Evolutionary conservation across 2,113 vertebrate genomes (phyloP).

Genomic region (Zapornia atra): DNA sequence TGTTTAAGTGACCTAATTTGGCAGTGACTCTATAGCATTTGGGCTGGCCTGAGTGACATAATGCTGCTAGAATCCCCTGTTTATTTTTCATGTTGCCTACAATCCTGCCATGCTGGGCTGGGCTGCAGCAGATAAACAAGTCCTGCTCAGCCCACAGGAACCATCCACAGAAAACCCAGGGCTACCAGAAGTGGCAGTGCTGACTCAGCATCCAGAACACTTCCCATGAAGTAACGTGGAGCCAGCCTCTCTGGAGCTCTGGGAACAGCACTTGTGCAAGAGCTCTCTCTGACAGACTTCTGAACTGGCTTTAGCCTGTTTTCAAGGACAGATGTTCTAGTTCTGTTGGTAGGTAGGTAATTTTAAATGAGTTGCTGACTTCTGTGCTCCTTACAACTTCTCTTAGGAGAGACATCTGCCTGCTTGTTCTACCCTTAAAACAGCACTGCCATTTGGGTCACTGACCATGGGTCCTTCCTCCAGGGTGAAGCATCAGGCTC

Average conservation of each 20-base stretch:
- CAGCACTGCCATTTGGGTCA: background rate
- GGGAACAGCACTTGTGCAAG: background rate
- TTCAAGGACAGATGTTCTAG: background rate
- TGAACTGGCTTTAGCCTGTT: background rate
- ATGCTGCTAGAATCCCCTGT: slow-evolving; percentile 58
- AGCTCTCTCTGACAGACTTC: background rate
- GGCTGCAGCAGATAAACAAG: slow-evolving; percentile 11
- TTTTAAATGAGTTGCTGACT: background rate
- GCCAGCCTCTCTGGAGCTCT: background rate
- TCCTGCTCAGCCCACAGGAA: background rate
- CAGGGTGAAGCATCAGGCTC: background rate
- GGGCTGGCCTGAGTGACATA: slow-evolving; percentile 20
- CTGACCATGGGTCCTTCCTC: background rate
- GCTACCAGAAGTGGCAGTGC: slow-evolving; percentile 1
- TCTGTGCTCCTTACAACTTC: background rate
- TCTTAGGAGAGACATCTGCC: background rate
- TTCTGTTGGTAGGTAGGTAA: background rate
- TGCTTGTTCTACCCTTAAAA: background rate
- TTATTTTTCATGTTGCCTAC: slow-evolving; percentile 54
- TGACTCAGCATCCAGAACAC: background rate
- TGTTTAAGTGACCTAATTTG: slow-evolving; percentile 56
- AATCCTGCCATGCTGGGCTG: background rate
- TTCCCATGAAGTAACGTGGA: background rate
- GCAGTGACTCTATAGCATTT: background rate
- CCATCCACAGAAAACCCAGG: background rate